phyloP scores from a whole-genome alignment of 2,888 invertebrate species.

The Mystacides longicornis region DNA sequence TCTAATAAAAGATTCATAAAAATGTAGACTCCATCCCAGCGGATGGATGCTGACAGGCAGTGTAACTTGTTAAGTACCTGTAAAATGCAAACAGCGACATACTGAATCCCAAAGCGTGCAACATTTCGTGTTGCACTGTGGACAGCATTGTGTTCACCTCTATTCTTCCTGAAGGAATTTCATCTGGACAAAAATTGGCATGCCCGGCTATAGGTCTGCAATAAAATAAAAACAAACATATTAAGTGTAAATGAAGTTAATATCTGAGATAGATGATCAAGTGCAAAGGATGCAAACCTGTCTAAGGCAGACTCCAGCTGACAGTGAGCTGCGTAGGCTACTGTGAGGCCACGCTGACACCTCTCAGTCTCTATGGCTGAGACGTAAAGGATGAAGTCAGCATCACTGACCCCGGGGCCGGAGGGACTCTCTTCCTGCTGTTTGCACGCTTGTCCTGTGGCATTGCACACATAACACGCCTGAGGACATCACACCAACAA shows the following conservation, averaged over 20 bases:
- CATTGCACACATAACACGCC: conserved; percentile 83
- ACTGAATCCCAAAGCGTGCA: conserved; percentile 96
- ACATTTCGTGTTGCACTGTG: conserved; percentile 96
- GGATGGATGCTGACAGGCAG: no score
- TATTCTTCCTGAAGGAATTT: conserved; percentile 83
- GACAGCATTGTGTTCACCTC: conserved; percentile 88
- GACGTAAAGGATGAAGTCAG: conserved; percentile 95
- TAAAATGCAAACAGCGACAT: conserved; percentile 95
- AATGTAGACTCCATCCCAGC: no score
- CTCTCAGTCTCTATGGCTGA: conserved; percentile 89
- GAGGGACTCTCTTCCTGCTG: conserved; percentile 29
- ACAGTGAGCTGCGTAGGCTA: conserved; percentile 97
- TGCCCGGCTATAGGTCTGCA: conserved; percentile 94
- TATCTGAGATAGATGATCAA: no score
- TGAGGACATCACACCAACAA: no score
- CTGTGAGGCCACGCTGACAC: conserved; percentile 86
- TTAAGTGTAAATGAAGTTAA: no score
- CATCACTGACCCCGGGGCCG: conserved; percentile 65
- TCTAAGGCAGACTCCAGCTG: conserved; percentile 92
- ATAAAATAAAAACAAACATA: conserved; percentile 15
- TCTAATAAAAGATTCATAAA: no score
- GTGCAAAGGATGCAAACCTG: no score
- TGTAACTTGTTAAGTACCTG: conserved; percentile 36
- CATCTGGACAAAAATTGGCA: conserved; percentile 94
- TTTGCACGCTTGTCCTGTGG: conserved; percentile 76